Evolutionary conservation across 1,140 invertebrate genomes (phyloP).

Genomic region (Oreohelix idahoensis): DNA sequence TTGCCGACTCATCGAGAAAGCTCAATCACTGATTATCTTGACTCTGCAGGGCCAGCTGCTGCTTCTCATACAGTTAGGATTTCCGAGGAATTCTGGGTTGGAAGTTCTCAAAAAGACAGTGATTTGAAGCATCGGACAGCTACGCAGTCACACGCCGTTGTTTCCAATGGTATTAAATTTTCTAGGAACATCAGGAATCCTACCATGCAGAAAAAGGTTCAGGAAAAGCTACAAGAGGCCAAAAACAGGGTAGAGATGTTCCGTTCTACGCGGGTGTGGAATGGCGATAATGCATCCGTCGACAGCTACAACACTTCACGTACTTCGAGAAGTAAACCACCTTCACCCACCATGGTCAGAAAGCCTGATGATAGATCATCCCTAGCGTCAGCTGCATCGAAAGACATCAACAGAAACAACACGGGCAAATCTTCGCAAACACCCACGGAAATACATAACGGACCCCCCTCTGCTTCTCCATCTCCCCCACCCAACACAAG

Average conservation of each 20-base stretch:
- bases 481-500: background rate
- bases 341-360: background rate
- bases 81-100: background rate
- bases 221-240: background rate
- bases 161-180: background rate
- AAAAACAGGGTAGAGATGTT: background rate
- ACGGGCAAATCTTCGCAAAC: background rate
- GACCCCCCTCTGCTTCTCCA: background rate
- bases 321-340: background rate
- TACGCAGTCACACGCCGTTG: background rate
- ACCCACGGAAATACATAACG: background rate
- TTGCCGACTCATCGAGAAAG: background rate
- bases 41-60: background rate
- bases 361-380: background rate
- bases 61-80: background rate
- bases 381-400: background rate
- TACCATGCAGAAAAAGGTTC: background rate
- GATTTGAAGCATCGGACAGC: background rate
- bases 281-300: background rate
- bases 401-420: background rate
- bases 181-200: constrained; percentile 33
- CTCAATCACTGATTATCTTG: background rate
- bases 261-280: background rate
- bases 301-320: background rate
- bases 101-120: background rate